Conservation (phyloP, 1,140 invertebrate genomes). For the Cydia pomonella region DNA sequence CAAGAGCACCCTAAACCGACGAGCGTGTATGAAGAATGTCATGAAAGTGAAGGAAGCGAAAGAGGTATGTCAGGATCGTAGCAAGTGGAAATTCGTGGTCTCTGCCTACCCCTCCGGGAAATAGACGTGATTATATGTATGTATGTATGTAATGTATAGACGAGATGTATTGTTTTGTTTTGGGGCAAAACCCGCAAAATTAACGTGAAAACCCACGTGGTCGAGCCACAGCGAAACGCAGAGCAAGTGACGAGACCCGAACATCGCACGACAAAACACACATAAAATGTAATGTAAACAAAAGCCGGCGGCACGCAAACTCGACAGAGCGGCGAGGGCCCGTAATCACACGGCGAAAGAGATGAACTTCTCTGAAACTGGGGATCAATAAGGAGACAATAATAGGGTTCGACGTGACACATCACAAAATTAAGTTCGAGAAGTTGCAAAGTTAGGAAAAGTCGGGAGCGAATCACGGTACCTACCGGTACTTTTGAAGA, state of each 20-base stretch:
- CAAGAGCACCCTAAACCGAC: no score
- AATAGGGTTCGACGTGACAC: neutral
- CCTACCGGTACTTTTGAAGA: neutral
- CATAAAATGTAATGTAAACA: constrained; percentile 28
- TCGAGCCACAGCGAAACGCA: constrained; percentile 4
- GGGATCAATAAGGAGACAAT: neutral
- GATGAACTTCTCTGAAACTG: neutral
- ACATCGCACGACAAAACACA: constrained; percentile 15
- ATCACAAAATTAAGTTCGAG: neutral
- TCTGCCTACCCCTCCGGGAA: no score
- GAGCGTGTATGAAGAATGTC: no score
- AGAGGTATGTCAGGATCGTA: no score
- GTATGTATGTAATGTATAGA: neutral
- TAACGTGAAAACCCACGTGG: neutral
- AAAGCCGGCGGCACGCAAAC: constrained; percentile 15
- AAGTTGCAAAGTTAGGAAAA: neutral
- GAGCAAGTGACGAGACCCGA: constrained; percentile 10
- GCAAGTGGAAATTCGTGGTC: no score
- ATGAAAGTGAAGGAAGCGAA: no score
- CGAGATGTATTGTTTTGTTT: neutral
- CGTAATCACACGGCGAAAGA: constrained; percentile 12
- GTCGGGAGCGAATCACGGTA: neutral
- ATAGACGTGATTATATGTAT: no score
- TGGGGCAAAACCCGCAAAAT: neutral
- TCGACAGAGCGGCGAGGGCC: neutral